Base-by-base conservation (phyloP, 2,113 vertebrate species). In the Potamarius usumacintae region DNA sequence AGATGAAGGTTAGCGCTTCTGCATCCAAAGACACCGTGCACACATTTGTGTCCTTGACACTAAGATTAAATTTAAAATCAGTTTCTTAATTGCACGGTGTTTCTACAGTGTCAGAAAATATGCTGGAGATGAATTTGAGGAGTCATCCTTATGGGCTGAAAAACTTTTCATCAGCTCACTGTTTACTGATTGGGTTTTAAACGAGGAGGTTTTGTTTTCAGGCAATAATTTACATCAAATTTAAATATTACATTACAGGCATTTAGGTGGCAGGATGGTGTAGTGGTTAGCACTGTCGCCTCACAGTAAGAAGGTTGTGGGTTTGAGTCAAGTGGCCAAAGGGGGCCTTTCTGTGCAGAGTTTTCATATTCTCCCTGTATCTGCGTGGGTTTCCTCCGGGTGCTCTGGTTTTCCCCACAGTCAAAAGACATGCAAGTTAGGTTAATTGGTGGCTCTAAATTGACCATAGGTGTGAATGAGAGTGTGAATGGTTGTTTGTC, bases 1-100 rank as follows among this genome's bases (percentile, higher is more conserved):
- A 90, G 89, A 92, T 89, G 90, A 93, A 94, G 90, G 91, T 91
- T 93, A 90, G 92, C 90, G 89, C 92, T 90, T 89, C 34, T 3
- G 52, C 15, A 6, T 11, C 53, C 0, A 74, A 18, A 78, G 74
- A 77, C 1, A 5, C 17, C 15, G 76, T 20, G 7, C 17, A 7
- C 25, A 55, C 25, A 27, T 78, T 0, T 5, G 0, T 52, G 74
- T 25, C 12, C 50, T 55, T n/a, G 9, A 53, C 76, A 55, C 12
- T n/a, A 0, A 15, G 34, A 74, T 74, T 48, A 42, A 9, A 25
- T 76, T 76, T 50, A 22, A 74, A 74, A 42, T 18, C 34, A 74
- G 11, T 74, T 4, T 76, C 10, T n/a, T 77, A 53, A 53, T n/a
- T 53, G 76, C 72, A 20, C 3, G 1, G 72, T 22, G 15, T n/a